Percentiles rank a stretch among this genome's conserved stretches.
Evolutionary conservation across 1,140 invertebrate genomes (phyloP).

Genomic region (Phocides pigmalion): DNA sequence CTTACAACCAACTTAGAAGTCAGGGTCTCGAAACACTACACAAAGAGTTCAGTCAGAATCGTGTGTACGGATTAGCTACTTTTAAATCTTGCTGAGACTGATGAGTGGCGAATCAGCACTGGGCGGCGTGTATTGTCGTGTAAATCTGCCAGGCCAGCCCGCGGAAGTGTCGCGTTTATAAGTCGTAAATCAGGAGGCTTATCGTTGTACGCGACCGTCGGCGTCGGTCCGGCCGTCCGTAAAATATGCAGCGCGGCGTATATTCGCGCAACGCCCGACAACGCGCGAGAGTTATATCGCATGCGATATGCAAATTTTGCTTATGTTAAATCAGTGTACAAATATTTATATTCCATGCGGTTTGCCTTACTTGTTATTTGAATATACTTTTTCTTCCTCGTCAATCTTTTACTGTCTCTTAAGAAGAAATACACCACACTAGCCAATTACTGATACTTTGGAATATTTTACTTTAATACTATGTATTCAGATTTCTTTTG

Average conservation of each 20-base stretch:
- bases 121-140: slow-evolving; percentile 37
- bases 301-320: slow-evolving; percentile 37
- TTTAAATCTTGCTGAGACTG: neutral
- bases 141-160: slow-evolving; percentile 62
- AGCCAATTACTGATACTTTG: too few species aligned
- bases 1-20: too few species aligned
- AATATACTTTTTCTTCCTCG: slow-evolving; percentile 42
- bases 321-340: slow-evolving; percentile 19
- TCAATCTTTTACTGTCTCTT: too few species aligned
- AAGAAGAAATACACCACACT: too few species aligned
- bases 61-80: neutral
- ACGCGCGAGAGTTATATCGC: slow-evolving; percentile 42
- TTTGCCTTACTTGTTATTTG: slow-evolving; percentile 27
- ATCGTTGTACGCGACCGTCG: slow-evolving; percentile 58
- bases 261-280: slow-evolving; percentile 41
- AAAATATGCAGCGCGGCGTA: slow-evolving; percentile 56
- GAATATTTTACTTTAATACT: too few species aligned
- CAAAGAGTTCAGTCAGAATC: too few species aligned
- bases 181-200: slow-evolving; percentile 69
- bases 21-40: too few species aligned
- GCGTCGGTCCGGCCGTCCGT: slow-evolving; percentile 47
- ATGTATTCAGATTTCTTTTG: too few species aligned
- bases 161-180: slow-evolving; percentile 70
- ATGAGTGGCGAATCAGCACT: slow-evolving; percentile 1
- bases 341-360: slow-evolving; percentile 8